Evolutionary conservation across 2,888 invertebrate genomes (phyloP).

Genomic region (Drosophila neotestacea): DNA sequence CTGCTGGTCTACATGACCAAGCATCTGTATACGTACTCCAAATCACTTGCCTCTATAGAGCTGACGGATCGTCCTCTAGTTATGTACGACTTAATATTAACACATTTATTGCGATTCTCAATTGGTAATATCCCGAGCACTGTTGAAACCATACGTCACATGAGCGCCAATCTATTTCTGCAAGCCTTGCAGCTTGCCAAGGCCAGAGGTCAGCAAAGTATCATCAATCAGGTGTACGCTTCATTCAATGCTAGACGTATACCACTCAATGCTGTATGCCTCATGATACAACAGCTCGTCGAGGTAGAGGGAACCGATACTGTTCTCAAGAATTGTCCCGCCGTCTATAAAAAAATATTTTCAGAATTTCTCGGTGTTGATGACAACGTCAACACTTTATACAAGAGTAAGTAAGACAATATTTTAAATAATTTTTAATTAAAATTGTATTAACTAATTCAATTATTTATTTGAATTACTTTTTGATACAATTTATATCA

Average conservation of each 20-base stretch:
- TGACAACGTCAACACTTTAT: slow-evolving; percentile 86
- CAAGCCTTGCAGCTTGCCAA: slow-evolving; percentile 85
- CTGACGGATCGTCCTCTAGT: slow-evolving; percentile 56
- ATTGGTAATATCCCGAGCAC: slow-evolving; percentile 88
- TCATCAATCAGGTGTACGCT: slow-evolving; percentile 72
- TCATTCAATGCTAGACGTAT: slow-evolving; percentile 66
- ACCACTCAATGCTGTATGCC: slow-evolving; percentile 73
- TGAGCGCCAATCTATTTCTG: slow-evolving; percentile 86
- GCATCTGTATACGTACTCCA: slow-evolving; percentile 69
- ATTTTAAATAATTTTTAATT: background rate
- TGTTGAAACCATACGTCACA: slow-evolving; percentile 88
- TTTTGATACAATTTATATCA: slow-evolving; percentile 4
- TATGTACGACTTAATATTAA: slow-evolving; percentile 71
- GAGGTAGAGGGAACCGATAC: slow-evolving; percentile 70
- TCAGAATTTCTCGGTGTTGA: slow-evolving; percentile 74
- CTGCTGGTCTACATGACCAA: slow-evolving; percentile 79
- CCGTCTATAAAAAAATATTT: slow-evolving; percentile 72
- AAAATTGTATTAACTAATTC: background rate
- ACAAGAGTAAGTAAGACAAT: slow-evolving; percentile 83
- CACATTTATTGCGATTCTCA: slow-evolving; percentile 84
- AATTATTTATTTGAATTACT: background rate
- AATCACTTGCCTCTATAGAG: slow-evolving; percentile 43
- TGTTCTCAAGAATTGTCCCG: slow-evolving; percentile 65
- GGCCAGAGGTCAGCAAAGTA: slow-evolving; percentile 63
- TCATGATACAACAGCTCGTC: slow-evolving; percentile 76